Percentiles rank a stretch among this genome's conserved stretches.
Conservation (phyloP, 2,888 invertebrate genomes). For the Protodeltote pygarga region DNA sequence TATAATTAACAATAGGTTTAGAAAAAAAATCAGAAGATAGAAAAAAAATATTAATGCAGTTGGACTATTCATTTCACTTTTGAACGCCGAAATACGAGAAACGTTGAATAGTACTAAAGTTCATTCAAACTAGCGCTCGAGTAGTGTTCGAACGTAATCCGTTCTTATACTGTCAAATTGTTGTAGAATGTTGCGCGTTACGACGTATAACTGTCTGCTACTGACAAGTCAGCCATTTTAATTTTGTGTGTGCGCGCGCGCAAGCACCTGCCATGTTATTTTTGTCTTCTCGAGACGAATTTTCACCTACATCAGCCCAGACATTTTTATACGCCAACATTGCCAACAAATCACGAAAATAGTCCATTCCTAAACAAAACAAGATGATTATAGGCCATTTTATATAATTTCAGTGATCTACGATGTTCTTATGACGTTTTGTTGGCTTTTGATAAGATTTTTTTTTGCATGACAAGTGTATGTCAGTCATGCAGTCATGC, state of each 20-base stretch:
- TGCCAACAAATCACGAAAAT: constrained; percentile 81
- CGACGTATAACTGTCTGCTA: constrained; percentile 70
- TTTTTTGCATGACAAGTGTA: constrained; percentile 69
- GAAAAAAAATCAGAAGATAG: too few relatives aligned
- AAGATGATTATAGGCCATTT: constrained; percentile 82
- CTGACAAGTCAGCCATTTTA: constrained; percentile 73
- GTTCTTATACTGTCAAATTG: constrained; percentile 67
- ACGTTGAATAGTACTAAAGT: constrained; percentile 56
- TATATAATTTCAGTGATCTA: constrained; percentile 79
- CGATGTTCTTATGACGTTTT: constrained; percentile 66
- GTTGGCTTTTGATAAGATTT: constrained; percentile 72
- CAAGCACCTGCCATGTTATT: constrained; percentile 72
- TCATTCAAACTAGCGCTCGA: constrained; percentile 64
- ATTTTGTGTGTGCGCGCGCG: constrained; percentile 66
- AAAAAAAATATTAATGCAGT: too few relatives aligned
- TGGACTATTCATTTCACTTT: constrained; percentile 16
- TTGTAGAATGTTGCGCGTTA: constrained; percentile 65
- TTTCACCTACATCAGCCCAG: constrained; percentile 67
- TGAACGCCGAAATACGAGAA: constrained; percentile 42
- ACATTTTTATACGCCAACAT: constrained; percentile 79
- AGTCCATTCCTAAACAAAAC: constrained; percentile 80
- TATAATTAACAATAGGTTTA: too few relatives aligned
- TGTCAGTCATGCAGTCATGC: constrained; percentile 67
- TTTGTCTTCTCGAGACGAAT: constrained; percentile 73
- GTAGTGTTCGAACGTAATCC: constrained; percentile 58